A percentile compares a stretch with the other conserved stretches of the same genome.
These are phyloP conservation scores for Deroplatys truncata DNA, from an alignment of 2,888 invertebrate genomes.

Conservation along the genomic window DNA sequence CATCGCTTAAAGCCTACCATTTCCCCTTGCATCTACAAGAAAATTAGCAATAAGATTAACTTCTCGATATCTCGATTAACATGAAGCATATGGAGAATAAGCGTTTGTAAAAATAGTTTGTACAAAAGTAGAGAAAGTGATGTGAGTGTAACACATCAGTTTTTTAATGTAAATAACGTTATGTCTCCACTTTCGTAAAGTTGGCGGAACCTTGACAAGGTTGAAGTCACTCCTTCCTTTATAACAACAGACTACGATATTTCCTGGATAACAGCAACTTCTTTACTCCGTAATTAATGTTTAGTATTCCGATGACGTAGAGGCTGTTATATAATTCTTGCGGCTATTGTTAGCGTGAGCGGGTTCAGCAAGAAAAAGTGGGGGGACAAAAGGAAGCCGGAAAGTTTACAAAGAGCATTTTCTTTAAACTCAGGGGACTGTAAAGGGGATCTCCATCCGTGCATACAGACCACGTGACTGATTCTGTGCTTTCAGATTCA, in stretches of 20 bases:
- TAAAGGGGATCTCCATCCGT: neutral
- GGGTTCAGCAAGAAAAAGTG: neutral
- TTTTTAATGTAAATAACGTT: no score
- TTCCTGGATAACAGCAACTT: neutral
- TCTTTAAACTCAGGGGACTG: neutral
- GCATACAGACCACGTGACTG: neutral
- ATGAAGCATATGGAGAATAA: no score
- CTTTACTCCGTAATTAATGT: neutral
- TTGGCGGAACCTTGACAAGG: neutral
- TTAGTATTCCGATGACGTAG: neutral
- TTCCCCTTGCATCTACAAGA: no score
- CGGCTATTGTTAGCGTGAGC: neutral
- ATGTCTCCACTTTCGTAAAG: neutral
- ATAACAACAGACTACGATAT: neutral
- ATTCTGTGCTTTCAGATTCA: neutral
- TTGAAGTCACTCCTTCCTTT: neutral
- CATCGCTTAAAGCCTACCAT: no score
- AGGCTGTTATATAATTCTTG: neutral
- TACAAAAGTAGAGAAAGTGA: no score
- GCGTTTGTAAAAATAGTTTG: no score
- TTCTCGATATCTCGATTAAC: no score
- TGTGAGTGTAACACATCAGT: no score
- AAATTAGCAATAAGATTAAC: no score
- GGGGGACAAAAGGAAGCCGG: neutral
- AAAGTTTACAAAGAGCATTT: neutral